Evolutionary conservation across 2,797 vertebrate genomes (phyloP), one percentile per base, ranked within the genome.

Genomic region (Philypnodon macrostomus): DNA sequence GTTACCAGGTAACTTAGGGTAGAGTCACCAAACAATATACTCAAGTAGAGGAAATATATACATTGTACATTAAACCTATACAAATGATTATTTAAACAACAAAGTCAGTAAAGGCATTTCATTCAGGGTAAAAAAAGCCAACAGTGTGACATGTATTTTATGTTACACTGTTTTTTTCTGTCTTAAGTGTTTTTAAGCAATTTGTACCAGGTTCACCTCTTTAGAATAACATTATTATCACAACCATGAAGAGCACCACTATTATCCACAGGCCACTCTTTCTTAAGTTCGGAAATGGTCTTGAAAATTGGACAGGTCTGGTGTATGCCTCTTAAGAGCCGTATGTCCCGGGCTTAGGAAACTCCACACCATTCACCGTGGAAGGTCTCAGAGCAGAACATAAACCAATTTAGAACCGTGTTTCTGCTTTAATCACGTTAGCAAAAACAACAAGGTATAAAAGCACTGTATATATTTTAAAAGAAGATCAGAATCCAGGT

Each of bases 231-330:
- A 88, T 83, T 84, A 87, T 90, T 90, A 90, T 87, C 81, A 74
- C 81, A 75, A 83, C 84, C 86, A 82, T 88, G 87, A 88, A 88
- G 82, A 84, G 76, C 70, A 61, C 71, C 75, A 76, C 86, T 86
- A 90, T 90, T 85, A 88, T 82, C 87, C 81, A 81, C 85, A 79
- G 83, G 57, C 75, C 60, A 38, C 57, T 76, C 73, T 81, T 84
- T 88, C 75, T 89, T 77, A 89, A 86, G 80, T 88, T 88, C 68
- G 88, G 87, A 90, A 90, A 90, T 90, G 80, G 78, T 79, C 82
- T 85, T 85, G 88, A 89, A 90, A 90, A 90, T 90, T 89, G 85
- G 73, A 46, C 58, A 82, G 83, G 83, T 75, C 89, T 91, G 88
- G 82, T 88, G 87, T 90, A 87, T 70, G 65, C 74, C 79, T 78